Percentiles rank a stretch among this genome's conserved stretches.
Conservation (phyloP, 2,113 vertebrate species). For the Bothrops jararaca region DNA sequence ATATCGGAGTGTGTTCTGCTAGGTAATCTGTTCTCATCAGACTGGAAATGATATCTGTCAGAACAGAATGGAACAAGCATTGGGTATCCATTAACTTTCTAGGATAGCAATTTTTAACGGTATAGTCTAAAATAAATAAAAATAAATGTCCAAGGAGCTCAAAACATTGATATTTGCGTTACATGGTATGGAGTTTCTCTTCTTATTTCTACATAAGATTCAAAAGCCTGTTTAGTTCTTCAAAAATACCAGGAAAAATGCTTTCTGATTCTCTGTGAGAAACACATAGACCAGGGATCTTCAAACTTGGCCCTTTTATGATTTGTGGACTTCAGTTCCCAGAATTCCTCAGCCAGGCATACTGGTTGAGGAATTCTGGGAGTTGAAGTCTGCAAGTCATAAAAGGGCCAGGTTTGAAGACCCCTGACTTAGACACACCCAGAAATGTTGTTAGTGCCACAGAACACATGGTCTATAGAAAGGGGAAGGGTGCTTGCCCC, state of each 20-base stretch:
- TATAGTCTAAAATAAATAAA: conserved; percentile 26
- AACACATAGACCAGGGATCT: too few species aligned
- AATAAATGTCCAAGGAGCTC: conserved; percentile 45
- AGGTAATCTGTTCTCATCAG: conserved; percentile 56
- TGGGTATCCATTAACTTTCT: conserved; percentile 47
- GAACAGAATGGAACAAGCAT: conserved; percentile 28
- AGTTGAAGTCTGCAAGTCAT: too few species aligned
- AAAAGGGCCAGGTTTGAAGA: too few species aligned
- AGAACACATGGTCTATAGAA: neutral
- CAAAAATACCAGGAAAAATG: conserved; percentile 6
- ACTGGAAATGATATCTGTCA: conserved; percentile 42
- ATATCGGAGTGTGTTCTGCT: conserved; percentile 55
- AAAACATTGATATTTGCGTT: conserved; percentile 32
- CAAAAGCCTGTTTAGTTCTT: neutral
- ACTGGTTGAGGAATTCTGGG: too few species aligned
- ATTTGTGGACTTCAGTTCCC: too few species aligned
- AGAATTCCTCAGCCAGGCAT: too few species aligned
- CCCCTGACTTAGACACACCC: neutral
- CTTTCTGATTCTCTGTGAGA: neutral
- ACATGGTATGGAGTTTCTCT: neutral
- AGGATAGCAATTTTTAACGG: conserved; percentile 38
- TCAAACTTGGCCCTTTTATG: too few species aligned
- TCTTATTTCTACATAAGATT: neutral
- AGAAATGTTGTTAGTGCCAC: neutral
- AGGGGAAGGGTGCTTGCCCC: neutral